A percentile compares a stretch with the other conserved stretches of the same genome.
These are phyloP conservation scores for Cairina moschata DNA, from an alignment of 2,113 vertebrate species.

Conservation along the genomic window DNA sequence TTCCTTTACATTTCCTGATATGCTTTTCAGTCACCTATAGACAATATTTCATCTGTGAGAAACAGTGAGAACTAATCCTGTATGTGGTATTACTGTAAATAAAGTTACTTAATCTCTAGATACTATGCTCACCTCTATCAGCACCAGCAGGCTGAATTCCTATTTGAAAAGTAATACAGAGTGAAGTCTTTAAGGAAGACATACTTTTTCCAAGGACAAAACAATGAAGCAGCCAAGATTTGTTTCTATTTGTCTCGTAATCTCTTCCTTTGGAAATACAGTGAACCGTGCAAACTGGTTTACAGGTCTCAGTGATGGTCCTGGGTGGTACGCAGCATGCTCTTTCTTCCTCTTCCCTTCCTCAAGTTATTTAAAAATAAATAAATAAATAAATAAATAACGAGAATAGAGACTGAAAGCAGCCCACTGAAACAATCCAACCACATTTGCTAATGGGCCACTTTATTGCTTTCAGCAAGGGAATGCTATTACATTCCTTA, in stretches of 20 bases:
- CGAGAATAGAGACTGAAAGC: background rate
- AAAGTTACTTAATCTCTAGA: background rate
- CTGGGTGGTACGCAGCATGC: background rate
- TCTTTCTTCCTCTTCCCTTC: background rate
- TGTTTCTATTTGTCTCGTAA: background rate
- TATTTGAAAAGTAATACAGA: background rate
- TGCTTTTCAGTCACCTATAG: background rate
- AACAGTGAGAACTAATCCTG: background rate
- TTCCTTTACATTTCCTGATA: background rate
- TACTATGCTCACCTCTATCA: background rate
- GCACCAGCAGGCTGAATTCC: background rate
- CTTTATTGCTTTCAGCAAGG: background rate
- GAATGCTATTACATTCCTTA: background rate
- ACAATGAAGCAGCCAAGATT: background rate
- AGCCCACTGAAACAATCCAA: background rate
- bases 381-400: background rate
- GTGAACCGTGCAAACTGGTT: background rate
- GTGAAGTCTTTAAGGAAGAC: background rate
- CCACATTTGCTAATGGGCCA: background rate
- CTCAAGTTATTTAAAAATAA: background rate
- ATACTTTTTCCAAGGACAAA: background rate
- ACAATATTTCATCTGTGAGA: background rate
- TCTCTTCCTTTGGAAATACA: background rate
- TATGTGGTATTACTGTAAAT: background rate
- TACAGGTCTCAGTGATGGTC: background rate